phyloP scores from a whole-genome alignment of 2,797 vertebrate genomes.

The Columba guinea region DNA sequence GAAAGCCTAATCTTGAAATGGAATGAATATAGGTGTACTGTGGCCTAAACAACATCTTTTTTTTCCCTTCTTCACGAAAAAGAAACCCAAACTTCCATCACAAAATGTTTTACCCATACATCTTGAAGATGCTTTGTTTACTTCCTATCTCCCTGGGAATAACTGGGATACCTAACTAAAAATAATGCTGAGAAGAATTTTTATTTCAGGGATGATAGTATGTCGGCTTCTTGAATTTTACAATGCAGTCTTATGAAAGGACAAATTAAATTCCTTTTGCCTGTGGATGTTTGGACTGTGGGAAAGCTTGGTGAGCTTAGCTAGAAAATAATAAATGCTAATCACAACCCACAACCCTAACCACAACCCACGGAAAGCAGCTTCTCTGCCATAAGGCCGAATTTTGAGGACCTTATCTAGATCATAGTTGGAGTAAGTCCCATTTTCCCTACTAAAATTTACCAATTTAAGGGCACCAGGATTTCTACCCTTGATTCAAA shows the following conservation, averaged over 20 bases:
- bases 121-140: neutral
- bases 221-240: constrained; percentile 6
- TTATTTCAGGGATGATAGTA: neutral
- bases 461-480: neutral
- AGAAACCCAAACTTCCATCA: neutral
- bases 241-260: neutral
- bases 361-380: neutral
- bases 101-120: neutral
- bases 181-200: neutral
- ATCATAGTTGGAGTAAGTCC: neutral
- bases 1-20: neutral
- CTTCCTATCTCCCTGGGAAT: neutral
- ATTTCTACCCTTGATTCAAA: neutral
- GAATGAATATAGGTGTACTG: neutral
- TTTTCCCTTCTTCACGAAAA: neutral
- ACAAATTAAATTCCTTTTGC: constrained; percentile 18
- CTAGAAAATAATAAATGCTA: neutral
- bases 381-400: neutral
- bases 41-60: neutral
- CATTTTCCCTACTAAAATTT: neutral
- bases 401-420: constrained; percentile 1
- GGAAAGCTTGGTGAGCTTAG: neutral
- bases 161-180: neutral
- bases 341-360: neutral
- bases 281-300: neutral